Evolutionary conservation across 1,140 invertebrate species (phyloP).

Genomic region (Akabosia matsudoensis): DNA sequence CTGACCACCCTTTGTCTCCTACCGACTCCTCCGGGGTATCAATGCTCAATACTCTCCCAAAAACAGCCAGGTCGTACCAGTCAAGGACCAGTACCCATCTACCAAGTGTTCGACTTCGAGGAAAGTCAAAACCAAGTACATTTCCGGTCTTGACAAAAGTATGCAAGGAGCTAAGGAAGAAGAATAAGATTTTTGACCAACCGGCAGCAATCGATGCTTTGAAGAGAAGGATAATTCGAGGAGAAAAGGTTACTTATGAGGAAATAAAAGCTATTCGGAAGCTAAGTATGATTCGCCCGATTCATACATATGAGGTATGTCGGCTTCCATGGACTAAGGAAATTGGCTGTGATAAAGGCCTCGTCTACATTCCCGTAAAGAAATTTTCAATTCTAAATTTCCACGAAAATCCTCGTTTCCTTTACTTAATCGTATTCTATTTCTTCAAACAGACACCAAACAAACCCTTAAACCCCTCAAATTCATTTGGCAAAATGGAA

Average conservation of each 20-base stretch:
- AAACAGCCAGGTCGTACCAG: no score
- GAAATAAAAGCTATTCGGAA: slow-evolving; percentile 12
- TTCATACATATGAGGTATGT: not conserved
- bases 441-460: not conserved
- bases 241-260: not conserved
- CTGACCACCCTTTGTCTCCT: no score
- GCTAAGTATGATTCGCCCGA: not conserved
- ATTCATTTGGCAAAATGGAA: not conserved
- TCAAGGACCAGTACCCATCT: no score
- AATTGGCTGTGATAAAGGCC: not conserved
- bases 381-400: not conserved
- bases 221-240: not conserved
- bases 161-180: not conserved
- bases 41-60: no score
- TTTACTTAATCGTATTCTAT: no score
- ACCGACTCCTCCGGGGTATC: no score
- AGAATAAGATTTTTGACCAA: not conserved
- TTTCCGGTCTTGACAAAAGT: not conserved
- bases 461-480: not conserved
- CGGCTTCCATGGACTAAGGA: slow-evolving; percentile 1
- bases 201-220: not conserved
- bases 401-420: no score
- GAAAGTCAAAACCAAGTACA: not conserved
- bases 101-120: no score
- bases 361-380: not conserved